Base-by-base conservation (phyloP, 2,888 invertebrate genomes). In the Monopis laevigella region DNA sequence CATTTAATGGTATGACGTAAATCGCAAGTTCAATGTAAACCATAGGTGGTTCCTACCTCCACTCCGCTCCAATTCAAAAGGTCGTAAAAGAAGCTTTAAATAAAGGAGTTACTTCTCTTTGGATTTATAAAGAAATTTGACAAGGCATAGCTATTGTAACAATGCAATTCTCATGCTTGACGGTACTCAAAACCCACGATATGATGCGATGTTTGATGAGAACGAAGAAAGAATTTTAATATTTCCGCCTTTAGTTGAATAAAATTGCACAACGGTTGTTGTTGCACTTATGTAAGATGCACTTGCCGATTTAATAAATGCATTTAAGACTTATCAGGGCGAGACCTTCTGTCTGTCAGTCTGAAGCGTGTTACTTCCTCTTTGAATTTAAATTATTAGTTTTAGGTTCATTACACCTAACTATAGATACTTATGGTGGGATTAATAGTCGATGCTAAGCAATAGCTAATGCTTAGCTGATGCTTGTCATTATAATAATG, bases 161-260 rank as follows among this genome's bases (percentile, higher is more conserved):
- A 54, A 58, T 54, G 50, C 53, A 52, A 69, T 72, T 74, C 74
- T 59, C 74, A 74, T 72, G 70, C 65, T 35, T 32, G 30, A 63
- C 63, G 64, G 56, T 77, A 75, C 77, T 73, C 62, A 71, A 77
- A 77, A 75, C 30, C 13, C 13, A 8, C 6, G 10, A 13, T 13
- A 34, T 10, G 17, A 14, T 14, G 16, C 14, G 34, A 13, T 34
- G 17, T 10, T 12, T 75, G 68, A 72, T 74, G 62, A 60, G 66
- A 62, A 71, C 67, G 68, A 55, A 60, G 59, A 64, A 73, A 66
- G 77, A 78, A 77, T 77, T 65, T 75, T 75, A 75, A 78, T 75
- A 75, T 63, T 70, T 77, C 75, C 77, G 75, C 55, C 62, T 72
- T 68, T 67, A 29, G 40, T 43, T 40, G 58, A 55, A 58, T 60